Conservation (phyloP, 1,140 invertebrate genomes). For the Samia ricini region DNA sequence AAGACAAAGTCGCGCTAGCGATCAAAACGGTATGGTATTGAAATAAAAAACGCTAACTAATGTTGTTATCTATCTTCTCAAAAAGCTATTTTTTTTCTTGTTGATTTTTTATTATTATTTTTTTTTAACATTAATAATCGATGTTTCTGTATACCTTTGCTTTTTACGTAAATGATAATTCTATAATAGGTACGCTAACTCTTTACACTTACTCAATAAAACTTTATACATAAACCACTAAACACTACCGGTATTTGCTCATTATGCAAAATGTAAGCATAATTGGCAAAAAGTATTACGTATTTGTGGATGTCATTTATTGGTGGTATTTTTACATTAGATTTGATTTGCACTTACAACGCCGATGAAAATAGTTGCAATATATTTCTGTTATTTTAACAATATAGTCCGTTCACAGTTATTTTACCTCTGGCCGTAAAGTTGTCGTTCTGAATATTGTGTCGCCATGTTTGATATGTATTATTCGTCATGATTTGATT, state of each 20-base stretch:
- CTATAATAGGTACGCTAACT: neutral
- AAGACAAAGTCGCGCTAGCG: slow-evolving; percentile 85
- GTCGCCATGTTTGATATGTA: too few relatives aligned
- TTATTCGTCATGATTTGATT: too few relatives aligned
- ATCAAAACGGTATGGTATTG: slow-evolving; percentile 90
- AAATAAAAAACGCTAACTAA: slow-evolving; percentile 17
- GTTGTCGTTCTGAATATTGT: too few relatives aligned
- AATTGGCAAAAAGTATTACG: slow-evolving; percentile 62
- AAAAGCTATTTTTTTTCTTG: slow-evolving; percentile 4
- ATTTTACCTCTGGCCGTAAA: too few relatives aligned
- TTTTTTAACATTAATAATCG: slow-evolving; percentile 2
- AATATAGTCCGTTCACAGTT: too few relatives aligned
- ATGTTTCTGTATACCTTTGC: slow-evolving; percentile 1
- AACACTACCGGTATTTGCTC: slow-evolving; percentile 69
- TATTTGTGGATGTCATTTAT: slow-evolving; percentile 72
- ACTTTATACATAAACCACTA: slow-evolving; percentile 37
- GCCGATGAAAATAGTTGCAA: neutral
- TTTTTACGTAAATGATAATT: neutral
- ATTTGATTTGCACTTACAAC: slow-evolving; percentile 25
- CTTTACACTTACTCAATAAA: slow-evolving; percentile 11
- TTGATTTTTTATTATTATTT: neutral
- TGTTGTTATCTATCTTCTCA: slow-evolving; percentile 25
- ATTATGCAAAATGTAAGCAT: slow-evolving; percentile 71
- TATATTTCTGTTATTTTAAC: neutral
- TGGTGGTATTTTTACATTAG: slow-evolving; percentile 28